phyloP scores from a whole-genome alignment of 1,140 invertebrate genomes.

The Sarcophaga bullata region DNA sequence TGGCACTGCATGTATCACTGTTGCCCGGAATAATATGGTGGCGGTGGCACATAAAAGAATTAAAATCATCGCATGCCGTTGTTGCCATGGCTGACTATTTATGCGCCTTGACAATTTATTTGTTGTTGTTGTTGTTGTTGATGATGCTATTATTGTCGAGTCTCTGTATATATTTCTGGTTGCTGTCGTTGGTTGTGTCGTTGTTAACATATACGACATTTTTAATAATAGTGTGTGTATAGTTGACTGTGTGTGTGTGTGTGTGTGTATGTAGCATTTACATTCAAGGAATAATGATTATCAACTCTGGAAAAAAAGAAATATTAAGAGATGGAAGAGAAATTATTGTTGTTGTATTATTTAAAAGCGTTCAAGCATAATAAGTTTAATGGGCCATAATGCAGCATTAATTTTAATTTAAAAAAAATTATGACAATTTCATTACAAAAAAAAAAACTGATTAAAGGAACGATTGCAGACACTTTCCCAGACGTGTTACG shows the following conservation, averaged over 20 bases:
- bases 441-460: no score
- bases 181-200: neutral
- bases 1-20: neutral
- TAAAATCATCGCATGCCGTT: neutral
- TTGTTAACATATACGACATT: constrained; percentile 17
- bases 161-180: neutral
- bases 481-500: no score
- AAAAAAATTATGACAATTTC: no score
- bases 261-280: neutral
- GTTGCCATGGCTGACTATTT: neutral
- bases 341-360: neutral
- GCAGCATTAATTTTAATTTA: no score
- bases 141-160: neutral
- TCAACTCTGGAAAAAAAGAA: neutral
- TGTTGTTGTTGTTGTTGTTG: neutral
- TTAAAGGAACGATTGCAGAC: no score
- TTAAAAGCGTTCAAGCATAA: neutral
- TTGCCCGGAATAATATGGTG: neutral
- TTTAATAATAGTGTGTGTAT: no score
- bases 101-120: neutral
- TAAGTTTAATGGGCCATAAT: no score
- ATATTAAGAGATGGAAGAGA: neutral
- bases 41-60: neutral
- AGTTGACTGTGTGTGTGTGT: no score
- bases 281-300: neutral